Base-by-base conservation (phyloP, 2,797 vertebrate species). In the Corythornis leucogaster region DNA sequence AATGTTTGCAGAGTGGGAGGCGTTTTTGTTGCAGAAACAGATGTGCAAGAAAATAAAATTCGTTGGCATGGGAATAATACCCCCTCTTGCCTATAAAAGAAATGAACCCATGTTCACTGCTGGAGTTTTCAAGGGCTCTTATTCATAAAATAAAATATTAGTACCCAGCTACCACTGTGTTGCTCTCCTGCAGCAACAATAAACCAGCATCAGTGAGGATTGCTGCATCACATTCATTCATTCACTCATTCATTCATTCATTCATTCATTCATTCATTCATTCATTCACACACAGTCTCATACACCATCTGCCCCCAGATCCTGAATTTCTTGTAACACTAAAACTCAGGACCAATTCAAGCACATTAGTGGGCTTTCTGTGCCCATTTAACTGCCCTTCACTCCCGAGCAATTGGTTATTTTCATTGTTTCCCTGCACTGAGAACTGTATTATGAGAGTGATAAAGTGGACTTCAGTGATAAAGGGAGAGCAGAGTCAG, bases 131-230 rank as follows among this genome's bases (percentile, higher is more conserved):
- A 96, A 94, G 94, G 89, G 80, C 66, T 95, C 91, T 86, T 95
- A 94, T 95, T 97, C 85, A 83, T 97, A 96, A 97, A 95, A 94
- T 96, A 95, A 97, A 96, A 95, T 90, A 96, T 89, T 95, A 97
- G 94, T 85, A 93, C 84, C 62, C 57, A 87, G 75, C 57, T 93
- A 96, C 83, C 89, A 94, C 62, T 87, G 82, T 59, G 80, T 61
- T 94, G 50, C 78, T 95, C 86, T 96, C 82, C 71, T 96, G 85
- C 87, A 94, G 95, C 89, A 96, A 96, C 89, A 96, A 94, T 95
- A 93, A 97, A 97, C 94, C 38, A 80, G 84, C 76, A 94, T 93
- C 81, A 85, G 66, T 50, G 64, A 85, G 84, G 69, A 83, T 19
- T 92, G 90, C 88, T 92, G 46, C 94, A 90, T 79, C 48, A 3